phyloP scores from a whole-genome alignment of 35 echinoderm and acorn worm species.

The Lytechinus variegatus region DNA sequence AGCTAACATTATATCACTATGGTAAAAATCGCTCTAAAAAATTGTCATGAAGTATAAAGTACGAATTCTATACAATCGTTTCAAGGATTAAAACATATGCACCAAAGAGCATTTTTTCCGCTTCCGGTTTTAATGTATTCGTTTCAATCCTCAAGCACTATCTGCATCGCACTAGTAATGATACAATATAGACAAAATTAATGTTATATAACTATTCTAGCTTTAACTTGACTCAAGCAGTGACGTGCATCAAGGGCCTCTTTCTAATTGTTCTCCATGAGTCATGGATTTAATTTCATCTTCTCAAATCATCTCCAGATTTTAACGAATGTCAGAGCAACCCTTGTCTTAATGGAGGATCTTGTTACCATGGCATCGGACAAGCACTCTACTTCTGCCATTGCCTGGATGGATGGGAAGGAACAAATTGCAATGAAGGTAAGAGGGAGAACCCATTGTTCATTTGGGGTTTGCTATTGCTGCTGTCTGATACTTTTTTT shows the following conservation, averaged over 20 bases:
- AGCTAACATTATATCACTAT: too few species aligned
- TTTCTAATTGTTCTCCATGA: not conserved
- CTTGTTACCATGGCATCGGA: conserved; percentile 73
- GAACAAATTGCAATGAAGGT: conserved; percentile 61
- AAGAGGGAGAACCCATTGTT: not conserved
- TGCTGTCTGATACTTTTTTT: too few species aligned
- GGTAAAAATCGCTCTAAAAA: too few species aligned
- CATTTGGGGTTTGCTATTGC: not conserved
- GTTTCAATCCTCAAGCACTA: too few species aligned
- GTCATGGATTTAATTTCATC: not conserved
- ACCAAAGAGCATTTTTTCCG: too few species aligned
- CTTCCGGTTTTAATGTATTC: too few species aligned
- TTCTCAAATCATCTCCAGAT: conserved; percentile 48
- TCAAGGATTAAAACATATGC: too few species aligned
- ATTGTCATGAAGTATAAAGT: too few species aligned
- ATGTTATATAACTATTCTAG: not conserved
- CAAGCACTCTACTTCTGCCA: conserved; percentile 64
- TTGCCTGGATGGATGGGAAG: conserved; percentile 58
- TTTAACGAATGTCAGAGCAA: conserved; percentile 71
- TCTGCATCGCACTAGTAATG: not conserved
- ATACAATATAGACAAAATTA: not conserved
- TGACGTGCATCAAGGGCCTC: not conserved
- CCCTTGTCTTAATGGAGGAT: conserved; percentile 65
- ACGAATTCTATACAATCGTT: too few species aligned
- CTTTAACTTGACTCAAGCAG: not conserved